phyloP scores from a whole-genome alignment of 2,888 invertebrate species.

The Lasioglossum figueresi region DNA sequence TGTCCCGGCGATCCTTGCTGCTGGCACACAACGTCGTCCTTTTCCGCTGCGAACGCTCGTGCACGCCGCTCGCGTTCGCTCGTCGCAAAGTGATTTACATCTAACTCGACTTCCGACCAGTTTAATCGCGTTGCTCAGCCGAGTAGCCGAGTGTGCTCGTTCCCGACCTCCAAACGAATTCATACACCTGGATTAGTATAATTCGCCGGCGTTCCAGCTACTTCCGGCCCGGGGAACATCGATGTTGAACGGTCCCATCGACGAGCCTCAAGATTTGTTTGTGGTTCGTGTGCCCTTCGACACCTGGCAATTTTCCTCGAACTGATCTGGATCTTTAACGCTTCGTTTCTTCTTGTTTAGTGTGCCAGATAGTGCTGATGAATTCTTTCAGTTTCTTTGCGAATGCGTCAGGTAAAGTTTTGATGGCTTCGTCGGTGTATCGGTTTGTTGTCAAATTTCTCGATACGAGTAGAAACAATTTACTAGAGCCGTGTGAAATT shows the following conservation, averaged over 20 bases:
- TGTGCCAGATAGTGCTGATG: background rate
- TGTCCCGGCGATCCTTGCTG: slow-evolving; percentile 40
- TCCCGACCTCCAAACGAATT: background rate
- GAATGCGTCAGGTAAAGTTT: background rate
- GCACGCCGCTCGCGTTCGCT: slow-evolving; percentile 30
- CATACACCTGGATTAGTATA: background rate
- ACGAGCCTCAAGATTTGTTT: slow-evolving; percentile 54
- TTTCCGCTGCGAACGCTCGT: slow-evolving; percentile 24
- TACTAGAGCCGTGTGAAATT: no score
- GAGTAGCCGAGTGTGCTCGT: background rate
- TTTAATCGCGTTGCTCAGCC: slow-evolving; percentile 2
- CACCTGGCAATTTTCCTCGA: no score
- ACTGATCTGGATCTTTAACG: background rate
- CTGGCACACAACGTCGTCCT: slow-evolving; percentile 28
- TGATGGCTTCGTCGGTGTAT: background rate
- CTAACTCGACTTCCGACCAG: slow-evolving; percentile 18
- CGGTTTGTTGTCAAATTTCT: no score
- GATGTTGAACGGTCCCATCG: slow-evolving; percentile 39
- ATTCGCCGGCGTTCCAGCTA: background rate
- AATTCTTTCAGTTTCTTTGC: background rate
- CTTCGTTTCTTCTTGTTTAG: background rate
- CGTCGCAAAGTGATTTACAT: slow-evolving; percentile 49
- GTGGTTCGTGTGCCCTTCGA: slow-evolving; percentile 44
- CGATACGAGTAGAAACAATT: no score
- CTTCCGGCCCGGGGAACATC: slow-evolving; percentile 7